phyloP scores from a whole-genome alignment of 2,797 vertebrate genomes.

The Epinephelus awoara region DNA sequence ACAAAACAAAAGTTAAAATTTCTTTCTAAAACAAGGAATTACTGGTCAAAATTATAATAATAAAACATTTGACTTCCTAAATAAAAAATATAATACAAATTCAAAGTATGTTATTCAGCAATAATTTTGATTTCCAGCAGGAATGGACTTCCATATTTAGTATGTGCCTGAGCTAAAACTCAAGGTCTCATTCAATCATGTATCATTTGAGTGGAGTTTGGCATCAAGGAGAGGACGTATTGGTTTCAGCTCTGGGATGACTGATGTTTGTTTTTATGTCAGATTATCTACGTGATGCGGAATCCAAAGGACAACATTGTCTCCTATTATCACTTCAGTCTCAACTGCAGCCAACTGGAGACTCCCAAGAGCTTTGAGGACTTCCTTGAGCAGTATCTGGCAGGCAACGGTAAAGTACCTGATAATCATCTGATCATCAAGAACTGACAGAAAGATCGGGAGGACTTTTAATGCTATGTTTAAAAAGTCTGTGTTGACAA shows the following conservation, averaged over 20 bases:
- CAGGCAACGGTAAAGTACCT: conserved; percentile 63
- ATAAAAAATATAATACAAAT: too few relatives aligned
- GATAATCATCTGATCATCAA: background rate
- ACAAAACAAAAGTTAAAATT: too few relatives aligned
- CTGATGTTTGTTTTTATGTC: conserved; percentile 22
- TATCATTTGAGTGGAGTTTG: background rate
- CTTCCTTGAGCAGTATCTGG: conserved; percentile 68
- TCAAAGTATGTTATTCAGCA: too few relatives aligned
- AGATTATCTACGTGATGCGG: conserved; percentile 79
- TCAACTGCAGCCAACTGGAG: conserved; percentile 12
- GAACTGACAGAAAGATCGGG: background rate
- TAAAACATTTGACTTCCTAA: too few relatives aligned
- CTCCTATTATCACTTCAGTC: conserved; percentile 77
- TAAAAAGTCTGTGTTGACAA: background rate
- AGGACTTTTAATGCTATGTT: background rate
- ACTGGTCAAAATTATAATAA: too few relatives aligned
- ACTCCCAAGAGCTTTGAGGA: conserved; percentile 66
- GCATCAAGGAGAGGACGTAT: background rate
- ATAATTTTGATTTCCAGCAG: too few relatives aligned
- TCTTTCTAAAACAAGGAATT: too few relatives aligned
- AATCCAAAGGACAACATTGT: conserved; percentile 77
- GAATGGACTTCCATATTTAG: background rate
- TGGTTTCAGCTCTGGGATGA: background rate
- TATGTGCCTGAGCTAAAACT: background rate
- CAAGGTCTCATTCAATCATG: too few relatives aligned